Evolutionary conservation across 2,888 invertebrate species (phyloP), one percentile per base, ranked within the genome.

Genomic region (Tetrapedia diversipes): DNA sequence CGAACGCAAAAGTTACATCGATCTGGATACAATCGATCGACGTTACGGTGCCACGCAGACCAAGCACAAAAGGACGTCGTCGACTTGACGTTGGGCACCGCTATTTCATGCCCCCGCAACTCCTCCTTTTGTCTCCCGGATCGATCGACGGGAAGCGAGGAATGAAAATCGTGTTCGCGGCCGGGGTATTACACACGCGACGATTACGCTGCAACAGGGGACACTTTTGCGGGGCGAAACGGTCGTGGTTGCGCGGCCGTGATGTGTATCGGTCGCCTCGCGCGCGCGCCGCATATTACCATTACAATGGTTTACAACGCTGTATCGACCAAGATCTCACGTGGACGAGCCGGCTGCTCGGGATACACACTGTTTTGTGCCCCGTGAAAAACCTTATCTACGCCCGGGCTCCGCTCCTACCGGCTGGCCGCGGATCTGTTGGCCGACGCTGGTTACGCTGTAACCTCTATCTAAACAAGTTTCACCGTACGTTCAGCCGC

Each of bases 251-350:
- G 59, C 54, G 65, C 51, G 57, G 54, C 41, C 54, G 61, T 66
- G 77, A 83, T 84, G 67, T 72, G 78, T 81, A 75, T 84, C 83
- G 54, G 49, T 59, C 39, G 51, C 53, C 47, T 65, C 67, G 77
- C 74, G 70, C 66, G 79, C 73, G 72, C 68, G 79, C 74, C 75
- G 70, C 77, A 75, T 82, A 90, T 90, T 90, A 90, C 88, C 90
- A 90, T 90, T 87, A 90, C 90, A 90, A 90, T 89, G 88, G 83
- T 86, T 88, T 85, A 89, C 88, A 89, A 87, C 84, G 80, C 81
- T 83, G 79, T 89, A 90, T 90, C 87, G 80, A 76, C 66, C 69
- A 64, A 68, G 85, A 89, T 90, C 88, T 87, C 83, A 68, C 79
- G 82, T 64, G 77, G 72, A 78, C 72, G 72, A 79, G 59, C 63